phyloP scores from a whole-genome alignment of 2,113 vertebrate species.

The Passer domesticus region DNA sequence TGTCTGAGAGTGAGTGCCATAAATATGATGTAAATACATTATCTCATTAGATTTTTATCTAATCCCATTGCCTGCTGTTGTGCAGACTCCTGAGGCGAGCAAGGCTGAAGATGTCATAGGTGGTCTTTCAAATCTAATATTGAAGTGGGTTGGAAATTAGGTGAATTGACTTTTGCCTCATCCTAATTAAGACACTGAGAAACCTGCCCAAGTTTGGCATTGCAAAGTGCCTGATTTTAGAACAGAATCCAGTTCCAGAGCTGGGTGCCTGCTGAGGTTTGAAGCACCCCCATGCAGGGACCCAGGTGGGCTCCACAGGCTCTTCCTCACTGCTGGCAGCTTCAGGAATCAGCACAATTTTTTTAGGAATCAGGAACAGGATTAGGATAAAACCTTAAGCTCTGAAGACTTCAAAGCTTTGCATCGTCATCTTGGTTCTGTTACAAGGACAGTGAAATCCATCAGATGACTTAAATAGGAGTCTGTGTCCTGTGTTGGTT shows the following conservation, averaged over 20 bases:
- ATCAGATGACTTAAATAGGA: background rate
- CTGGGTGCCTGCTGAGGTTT: background rate
- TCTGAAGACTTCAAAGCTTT: background rate
- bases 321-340: background rate
- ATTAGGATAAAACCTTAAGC: background rate
- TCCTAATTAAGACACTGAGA: slow-evolving; percentile 14
- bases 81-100: background rate
- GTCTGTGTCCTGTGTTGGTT: background rate
- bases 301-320: background rate
- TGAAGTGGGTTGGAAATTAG: background rate
- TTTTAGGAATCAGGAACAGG: background rate
- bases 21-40: slow-evolving; percentile 43
- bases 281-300: background rate
- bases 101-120: background rate
- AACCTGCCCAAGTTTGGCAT: background rate
- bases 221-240: background rate
- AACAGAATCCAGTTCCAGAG: background rate
- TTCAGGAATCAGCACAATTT: background rate
- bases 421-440: background rate
- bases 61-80: background rate
- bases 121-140: background rate
- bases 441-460: background rate
- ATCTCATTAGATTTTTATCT: slow-evolving; percentile 52
- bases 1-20: background rate
- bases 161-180: slow-evolving; percentile 8